Base-by-base conservation (phyloP, 2,113 vertebrate species). In the Aptenodytes patagonicus region DNA sequence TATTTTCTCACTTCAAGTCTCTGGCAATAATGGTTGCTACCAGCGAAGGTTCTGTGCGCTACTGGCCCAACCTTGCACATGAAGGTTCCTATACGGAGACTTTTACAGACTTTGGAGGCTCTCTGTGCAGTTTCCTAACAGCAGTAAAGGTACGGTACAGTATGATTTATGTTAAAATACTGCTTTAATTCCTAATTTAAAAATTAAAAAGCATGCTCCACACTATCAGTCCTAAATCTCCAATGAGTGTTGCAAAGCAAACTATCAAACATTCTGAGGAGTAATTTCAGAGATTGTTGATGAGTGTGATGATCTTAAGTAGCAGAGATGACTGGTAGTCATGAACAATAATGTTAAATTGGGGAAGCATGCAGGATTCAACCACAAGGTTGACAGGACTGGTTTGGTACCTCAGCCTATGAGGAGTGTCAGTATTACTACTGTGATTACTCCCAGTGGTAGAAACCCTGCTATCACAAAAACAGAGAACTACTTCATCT, bases 31-130 rank as follows among this genome's bases (percentile, higher is more conserved):
- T 99, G 99, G 98, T 98, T 1, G 98, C 98, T 95, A 98, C 99
- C 69, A 95, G 98, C 2, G 99, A 99, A 94, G 99, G 99, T 36
- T 96, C 96, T 3, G 95, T 99, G 58, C 99, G 99, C 36, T 98
- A 99, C 87, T 99, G 99, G 99, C 98, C 98, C 85, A 99, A 97
- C 42, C 94, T 99, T 78, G 97, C 98, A 1, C 98, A 99, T 20
- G 99, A 99, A 79, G 99, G 98, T 29, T 98, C 98, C 61, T 99
- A 98, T 89, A 97, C 87, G 0, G 99, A 99, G 88, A 97, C 98
- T 0, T 95, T 83, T 9, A 87, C 98, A 49, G 99, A 99, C 79
- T 97, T 99, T 57, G 99, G 99, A 83, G 98, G 98, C 6, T 61
- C 96, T 93, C 95, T 98, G 19, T 99, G 98, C 96, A 99, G 97